Conservation (phyloP, 1,140 invertebrate species). For the Aplysia californica region DNA sequence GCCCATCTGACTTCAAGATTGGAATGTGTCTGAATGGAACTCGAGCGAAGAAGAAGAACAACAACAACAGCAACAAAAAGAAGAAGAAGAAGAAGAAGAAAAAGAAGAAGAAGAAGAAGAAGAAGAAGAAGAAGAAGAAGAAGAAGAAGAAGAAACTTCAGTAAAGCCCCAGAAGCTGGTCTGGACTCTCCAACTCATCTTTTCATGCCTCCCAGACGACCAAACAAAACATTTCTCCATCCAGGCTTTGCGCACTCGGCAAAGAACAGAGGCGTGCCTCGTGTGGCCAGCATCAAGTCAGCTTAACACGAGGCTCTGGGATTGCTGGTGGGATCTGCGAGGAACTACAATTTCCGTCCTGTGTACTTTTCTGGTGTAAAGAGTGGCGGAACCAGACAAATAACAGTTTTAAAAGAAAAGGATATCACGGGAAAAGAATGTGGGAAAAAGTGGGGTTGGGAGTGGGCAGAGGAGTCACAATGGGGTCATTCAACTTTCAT, state of each 20-base stretch:
- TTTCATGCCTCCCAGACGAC: neutral
- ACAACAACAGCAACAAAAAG: no score
- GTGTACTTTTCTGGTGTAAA: no score
- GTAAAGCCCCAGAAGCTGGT: neutral
- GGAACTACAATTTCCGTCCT: neutral
- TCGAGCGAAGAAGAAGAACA: neutral
- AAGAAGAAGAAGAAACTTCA: neutral
- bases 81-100: neutral
- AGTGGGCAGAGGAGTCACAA: no score
- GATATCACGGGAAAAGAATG: no score
- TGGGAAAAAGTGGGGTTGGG: no score
- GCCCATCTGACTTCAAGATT: neutral
- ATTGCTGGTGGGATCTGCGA: neutral
- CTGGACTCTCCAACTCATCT: neutral
- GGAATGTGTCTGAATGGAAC: neutral
- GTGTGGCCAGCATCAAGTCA: neutral
- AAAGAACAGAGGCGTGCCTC: neutral
- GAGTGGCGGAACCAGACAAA: no score
- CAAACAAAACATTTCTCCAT: neutral
- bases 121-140: neutral
- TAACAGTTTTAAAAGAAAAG: no score
- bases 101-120: neutral
- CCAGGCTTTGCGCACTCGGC: neutral
- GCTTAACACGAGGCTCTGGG: neutral
- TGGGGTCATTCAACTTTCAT: no score